A percentile compares a stretch with the other conserved stretches of the same genome.
phyloP scores from a whole-genome alignment of 30 jellyfish, hydroid and myxozoan genomes.

The Aurelia sp. region DNA sequence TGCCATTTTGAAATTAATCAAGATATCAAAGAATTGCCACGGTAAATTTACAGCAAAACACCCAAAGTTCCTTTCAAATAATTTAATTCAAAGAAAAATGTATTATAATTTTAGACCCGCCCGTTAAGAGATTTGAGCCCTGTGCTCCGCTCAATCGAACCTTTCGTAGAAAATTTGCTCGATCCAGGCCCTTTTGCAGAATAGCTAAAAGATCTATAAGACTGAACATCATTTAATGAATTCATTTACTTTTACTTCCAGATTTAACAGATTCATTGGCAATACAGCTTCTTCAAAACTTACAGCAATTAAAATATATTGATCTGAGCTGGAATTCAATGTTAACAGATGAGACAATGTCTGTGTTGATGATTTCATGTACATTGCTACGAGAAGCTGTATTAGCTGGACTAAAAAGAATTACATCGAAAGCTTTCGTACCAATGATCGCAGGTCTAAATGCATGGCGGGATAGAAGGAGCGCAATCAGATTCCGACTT shows the following conservation, averaged over 20 bases:
- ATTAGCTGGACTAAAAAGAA: slow-evolving; percentile 77
- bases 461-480: slow-evolving; percentile 58
- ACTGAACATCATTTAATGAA: not conserved
- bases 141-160: no score
- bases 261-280: slow-evolving; percentile 56
- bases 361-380: slow-evolving; percentile 51
- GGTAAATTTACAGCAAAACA: no score
- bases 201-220: not conserved
- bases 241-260: not conserved
- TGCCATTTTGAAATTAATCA: no score
- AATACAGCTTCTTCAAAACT: slow-evolving; percentile 2
- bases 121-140: no score
- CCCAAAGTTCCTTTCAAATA: no score
- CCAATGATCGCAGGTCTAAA: slow-evolving; percentile 73
- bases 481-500: slow-evolving; percentile 18
- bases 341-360: slow-evolving; percentile 68
- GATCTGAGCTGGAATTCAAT: slow-evolving; percentile 85
- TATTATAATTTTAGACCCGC: no score
- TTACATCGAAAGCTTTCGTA: slow-evolving; percentile 71
- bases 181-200: no score
- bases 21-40: no score
- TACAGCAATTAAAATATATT: slow-evolving; percentile 37
- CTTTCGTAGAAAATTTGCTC: no score
- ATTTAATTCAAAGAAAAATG: no score
- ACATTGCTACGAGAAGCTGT: slow-evolving; percentile 51